Evolutionary conservation across 2,113 vertebrate genomes (phyloP).

Genomic region (Aythya baeri): DNA sequence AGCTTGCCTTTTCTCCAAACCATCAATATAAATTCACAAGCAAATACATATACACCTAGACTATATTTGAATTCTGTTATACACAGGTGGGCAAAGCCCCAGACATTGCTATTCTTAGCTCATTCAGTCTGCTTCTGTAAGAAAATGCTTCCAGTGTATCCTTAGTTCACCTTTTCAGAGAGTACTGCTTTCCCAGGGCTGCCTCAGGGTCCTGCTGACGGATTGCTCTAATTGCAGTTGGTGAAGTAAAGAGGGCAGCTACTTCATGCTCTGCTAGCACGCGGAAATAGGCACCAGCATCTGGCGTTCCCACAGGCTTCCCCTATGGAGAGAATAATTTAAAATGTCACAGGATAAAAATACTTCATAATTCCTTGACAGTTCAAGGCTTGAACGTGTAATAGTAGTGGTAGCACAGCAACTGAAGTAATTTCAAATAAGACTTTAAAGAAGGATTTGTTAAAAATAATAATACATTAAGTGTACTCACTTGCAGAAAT

Average conservation of each 20-base stretch:
- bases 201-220: slow-evolving; percentile 93
- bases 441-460: slow-evolving; percentile 5
- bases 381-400: slow-evolving; percentile 41
- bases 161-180: slow-evolving; percentile 84
- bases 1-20: background rate
- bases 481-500: background rate
- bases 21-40: background rate
- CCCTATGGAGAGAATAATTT: slow-evolving; percentile 84
- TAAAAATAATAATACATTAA: background rate
- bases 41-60: background rate
- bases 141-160: slow-evolving; percentile 25
- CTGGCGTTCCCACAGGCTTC: slow-evolving; percentile 96
- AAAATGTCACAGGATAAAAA: slow-evolving; percentile 71
- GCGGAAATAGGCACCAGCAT: slow-evolving; percentile 93
- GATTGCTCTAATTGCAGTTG: slow-evolving; percentile 96
- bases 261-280: slow-evolving; percentile 90
- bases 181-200: slow-evolving; percentile 81
- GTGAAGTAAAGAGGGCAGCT: slow-evolving; percentile 89
- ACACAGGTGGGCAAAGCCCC: background rate
- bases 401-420: slow-evolving; percentile 8
- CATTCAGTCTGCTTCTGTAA: background rate
- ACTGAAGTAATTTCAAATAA: slow-evolving; percentile 25
- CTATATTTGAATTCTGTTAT: background rate
- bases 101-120: background rate
- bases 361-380: slow-evolving; percentile 65